Evolutionary conservation across 2,113 vertebrate genomes (phyloP).

Genomic region (Hystrix brachyura): DNA sequence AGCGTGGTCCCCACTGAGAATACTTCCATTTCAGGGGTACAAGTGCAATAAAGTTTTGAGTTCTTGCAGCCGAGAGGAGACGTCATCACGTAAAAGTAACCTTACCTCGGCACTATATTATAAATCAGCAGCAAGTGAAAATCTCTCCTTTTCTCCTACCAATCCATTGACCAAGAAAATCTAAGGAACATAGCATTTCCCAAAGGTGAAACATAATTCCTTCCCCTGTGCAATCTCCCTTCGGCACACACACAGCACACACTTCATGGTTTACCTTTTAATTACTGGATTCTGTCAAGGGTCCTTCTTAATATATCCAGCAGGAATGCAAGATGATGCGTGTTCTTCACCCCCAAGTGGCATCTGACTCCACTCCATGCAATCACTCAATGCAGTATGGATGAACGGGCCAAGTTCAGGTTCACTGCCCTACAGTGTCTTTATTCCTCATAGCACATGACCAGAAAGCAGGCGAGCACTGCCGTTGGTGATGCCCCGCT

Average conservation of each 20-base stretch:
- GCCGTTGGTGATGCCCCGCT: not conserved
- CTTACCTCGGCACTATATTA: not conserved
- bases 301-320: slow-evolving; percentile 77
- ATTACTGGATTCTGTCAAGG: slow-evolving; percentile 70
- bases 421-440: slow-evolving; percentile 73
- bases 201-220: not conserved
- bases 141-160: not conserved
- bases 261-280: slow-evolving; percentile 78
- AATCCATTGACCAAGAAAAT: not conserved
- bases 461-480: slow-evolving; percentile 8
- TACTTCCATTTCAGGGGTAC: not conserved
- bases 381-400: slow-evolving; percentile 73
- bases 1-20: not conserved
- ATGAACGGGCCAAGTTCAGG: slow-evolving; percentile 81
- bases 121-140: not conserved
- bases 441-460: slow-evolving; percentile 65
- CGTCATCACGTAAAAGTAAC: not conserved
- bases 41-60: not conserved
- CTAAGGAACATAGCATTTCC: not conserved
- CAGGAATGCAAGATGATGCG: slow-evolving; percentile 73
- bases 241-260: not conserved
- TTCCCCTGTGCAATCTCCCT: not conserved
- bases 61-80: not conserved
- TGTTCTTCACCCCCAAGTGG: slow-evolving; percentile 78
- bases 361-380: slow-evolving; percentile 80